Conservation (phyloP, 2,888 invertebrate genomes). For the Aromia moschata region DNA sequence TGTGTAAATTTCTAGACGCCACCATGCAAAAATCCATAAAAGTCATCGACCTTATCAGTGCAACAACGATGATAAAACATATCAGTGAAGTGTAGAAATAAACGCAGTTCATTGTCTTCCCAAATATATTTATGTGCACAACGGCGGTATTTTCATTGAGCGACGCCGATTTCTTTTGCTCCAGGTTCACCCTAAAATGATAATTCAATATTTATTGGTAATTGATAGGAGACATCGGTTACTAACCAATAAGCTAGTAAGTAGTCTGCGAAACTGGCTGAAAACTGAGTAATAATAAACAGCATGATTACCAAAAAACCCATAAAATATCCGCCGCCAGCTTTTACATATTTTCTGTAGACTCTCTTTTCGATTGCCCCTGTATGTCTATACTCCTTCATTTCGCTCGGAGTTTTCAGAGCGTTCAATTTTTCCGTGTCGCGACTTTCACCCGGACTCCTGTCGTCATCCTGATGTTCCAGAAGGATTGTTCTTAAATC, state of each 20-base stretch:
- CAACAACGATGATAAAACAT: conserved; percentile 56
- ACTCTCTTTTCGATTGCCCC: conserved; percentile 64
- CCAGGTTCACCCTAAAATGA: conserved; percentile 23
- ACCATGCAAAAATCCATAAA: conserved; percentile 66
- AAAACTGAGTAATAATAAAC: conserved; percentile 73
- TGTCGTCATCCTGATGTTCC: background rate
- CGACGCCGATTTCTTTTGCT: conserved; percentile 18
- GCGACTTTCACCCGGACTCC: background rate
- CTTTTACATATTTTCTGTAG: conserved; percentile 75
- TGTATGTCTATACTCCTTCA: conserved; percentile 1
- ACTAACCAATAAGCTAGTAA: conserved; percentile 78
- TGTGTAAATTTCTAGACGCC: conserved; percentile 68
- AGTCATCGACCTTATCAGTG: conserved; percentile 61
- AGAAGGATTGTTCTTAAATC: background rate
- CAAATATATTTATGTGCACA: background rate
- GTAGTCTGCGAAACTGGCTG: conserved; percentile 80
- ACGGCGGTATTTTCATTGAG: background rate
- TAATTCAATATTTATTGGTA: background rate
- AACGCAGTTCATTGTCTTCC: conserved; percentile 34
- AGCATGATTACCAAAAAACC: conserved; percentile 69
- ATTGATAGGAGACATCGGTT: background rate
- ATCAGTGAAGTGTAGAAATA: conserved; percentile 45
- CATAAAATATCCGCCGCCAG: conserved; percentile 74
- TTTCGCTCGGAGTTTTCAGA: background rate
- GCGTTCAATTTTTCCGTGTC: background rate